phyloP scores from a whole-genome alignment of 2,113 vertebrate genomes.

The Halichoerus grypus region DNA sequence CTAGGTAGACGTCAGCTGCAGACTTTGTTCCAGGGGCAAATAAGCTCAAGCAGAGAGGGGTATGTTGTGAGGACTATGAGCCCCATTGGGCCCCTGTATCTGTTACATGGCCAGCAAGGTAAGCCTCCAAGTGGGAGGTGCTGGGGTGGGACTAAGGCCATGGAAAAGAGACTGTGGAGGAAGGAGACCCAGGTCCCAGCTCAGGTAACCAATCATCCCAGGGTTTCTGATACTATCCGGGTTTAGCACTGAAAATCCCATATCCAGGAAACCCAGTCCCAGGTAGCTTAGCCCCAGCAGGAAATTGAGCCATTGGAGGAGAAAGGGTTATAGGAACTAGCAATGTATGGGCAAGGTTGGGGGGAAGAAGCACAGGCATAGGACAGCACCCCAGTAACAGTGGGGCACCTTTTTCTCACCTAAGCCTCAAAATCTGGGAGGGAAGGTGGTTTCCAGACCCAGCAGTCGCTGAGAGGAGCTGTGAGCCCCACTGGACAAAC shows the following conservation, averaged over 20 bases:
- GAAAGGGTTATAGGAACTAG: neutral
- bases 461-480: neutral
- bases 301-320: neutral
- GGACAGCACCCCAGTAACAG: neutral
- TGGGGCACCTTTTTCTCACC: neutral
- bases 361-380: neutral
- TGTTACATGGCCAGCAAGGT: neutral
- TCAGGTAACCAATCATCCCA: neutral
- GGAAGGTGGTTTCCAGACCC: neutral
- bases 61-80: rapidly evolving
- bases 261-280: neutral
- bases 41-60: neutral
- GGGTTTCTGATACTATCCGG: neutral
- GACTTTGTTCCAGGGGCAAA: neutral
- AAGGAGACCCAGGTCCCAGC: neutral
- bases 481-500: neutral
- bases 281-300: neutral
- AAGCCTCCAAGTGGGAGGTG: neutral
- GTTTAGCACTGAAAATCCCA: neutral
- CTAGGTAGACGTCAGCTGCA: neutral
- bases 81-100: neutral
- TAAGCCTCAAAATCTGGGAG: neutral
- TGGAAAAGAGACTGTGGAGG: too few relatives aligned
- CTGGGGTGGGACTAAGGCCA: neutral
- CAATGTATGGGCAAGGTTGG: neutral